These are phyloP conservation scores for Clavelina lepadiformis DNA, from an alignment of 23 tunicate genomes.

Conservation along the genomic window DNA sequence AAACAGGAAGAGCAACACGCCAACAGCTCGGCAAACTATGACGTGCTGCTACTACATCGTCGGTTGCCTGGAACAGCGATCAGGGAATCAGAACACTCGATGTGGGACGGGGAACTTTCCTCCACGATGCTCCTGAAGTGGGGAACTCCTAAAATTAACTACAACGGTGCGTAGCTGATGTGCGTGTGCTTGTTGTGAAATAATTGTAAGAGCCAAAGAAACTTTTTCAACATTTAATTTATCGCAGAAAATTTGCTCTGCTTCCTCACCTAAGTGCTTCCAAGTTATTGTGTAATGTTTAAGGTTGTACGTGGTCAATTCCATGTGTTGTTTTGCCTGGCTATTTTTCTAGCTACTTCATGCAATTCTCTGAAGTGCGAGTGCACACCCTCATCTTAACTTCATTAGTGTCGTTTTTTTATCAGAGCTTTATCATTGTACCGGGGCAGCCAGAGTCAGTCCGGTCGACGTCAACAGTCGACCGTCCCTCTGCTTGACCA, in stretches of 20 bases:
- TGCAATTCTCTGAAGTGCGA: not conserved
- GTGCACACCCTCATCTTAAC: not conserved
- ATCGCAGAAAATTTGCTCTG: no score
- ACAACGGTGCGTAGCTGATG: conserved; percentile 49
- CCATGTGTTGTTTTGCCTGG: no score
- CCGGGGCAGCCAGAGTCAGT: conserved; percentile 80
- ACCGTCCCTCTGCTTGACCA: conserved; percentile 83
- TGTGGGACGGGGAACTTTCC: conserved; percentile 58
- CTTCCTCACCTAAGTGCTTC: no score
- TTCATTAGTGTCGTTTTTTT: not conserved
- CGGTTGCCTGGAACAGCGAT: conserved; percentile 58
- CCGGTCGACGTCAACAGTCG: conserved; percentile 95
- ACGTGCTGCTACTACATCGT: conserved; percentile 73
- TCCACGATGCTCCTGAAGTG: conserved; percentile 85
- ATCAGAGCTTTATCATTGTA: conserved; percentile 75
- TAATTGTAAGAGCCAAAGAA: no score
- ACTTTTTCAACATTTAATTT: no score
- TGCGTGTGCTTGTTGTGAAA: no score
- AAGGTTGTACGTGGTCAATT: no score
- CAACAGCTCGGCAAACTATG: conserved; percentile 83
- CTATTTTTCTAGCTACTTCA: not conserved
- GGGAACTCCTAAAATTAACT: conserved; percentile 88
- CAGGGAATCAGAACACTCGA: conserved; percentile 10
- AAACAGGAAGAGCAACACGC: conserved; percentile 91
- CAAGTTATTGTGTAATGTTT: no score